phyloP scores from a whole-genome alignment of 2,113 vertebrate genomes.

The Poeciliopsis turrubarensis region DNA sequence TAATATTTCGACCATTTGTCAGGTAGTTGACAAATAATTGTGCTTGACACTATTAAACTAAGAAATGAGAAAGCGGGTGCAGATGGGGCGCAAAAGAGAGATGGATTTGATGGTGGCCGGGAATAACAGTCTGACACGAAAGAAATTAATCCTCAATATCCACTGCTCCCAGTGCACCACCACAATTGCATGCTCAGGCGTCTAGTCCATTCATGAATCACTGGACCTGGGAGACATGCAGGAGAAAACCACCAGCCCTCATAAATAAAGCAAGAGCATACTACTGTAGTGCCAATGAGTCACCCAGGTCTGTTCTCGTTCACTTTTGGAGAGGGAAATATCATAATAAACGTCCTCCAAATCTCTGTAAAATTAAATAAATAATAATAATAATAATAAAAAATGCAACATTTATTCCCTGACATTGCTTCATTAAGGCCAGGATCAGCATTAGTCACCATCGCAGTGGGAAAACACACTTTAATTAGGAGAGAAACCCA shows the following conservation, averaged over 20 bases:
- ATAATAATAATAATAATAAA: not conserved
- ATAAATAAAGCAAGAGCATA: slow-evolving; percentile 81
- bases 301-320: slow-evolving; percentile 69
- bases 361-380: slow-evolving; percentile 34
- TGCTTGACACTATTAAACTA: slow-evolving; percentile 70
- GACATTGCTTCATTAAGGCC: slow-evolving; percentile 21
- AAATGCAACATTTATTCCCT: slow-evolving; percentile 24
- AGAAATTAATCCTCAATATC: slow-evolving; percentile 78
- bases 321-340: slow-evolving; percentile 65
- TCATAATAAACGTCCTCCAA: slow-evolving; percentile 61
- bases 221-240: slow-evolving; percentile 70
- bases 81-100: slow-evolving; percentile 62
- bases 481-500: slow-evolving; percentile 32
- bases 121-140: slow-evolving; percentile 74
- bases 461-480: slow-evolving; percentile 9
- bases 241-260: slow-evolving; percentile 75
- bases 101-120: slow-evolving; percentile 74
- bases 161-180: slow-evolving; percentile 75
- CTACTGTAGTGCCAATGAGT: slow-evolving; percentile 74
- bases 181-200: slow-evolving; percentile 73
- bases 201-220: slow-evolving; percentile 83
- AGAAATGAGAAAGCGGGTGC: slow-evolving; percentile 70
- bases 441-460: slow-evolving; percentile 22
- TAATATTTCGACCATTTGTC: slow-evolving; percentile 67
- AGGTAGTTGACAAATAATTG: slow-evolving; percentile 71